Evolutionary conservation across 2,888 invertebrate species (phyloP), one percentile per base, ranked within the genome.

Genomic region (Oscheius sp.): DNA sequence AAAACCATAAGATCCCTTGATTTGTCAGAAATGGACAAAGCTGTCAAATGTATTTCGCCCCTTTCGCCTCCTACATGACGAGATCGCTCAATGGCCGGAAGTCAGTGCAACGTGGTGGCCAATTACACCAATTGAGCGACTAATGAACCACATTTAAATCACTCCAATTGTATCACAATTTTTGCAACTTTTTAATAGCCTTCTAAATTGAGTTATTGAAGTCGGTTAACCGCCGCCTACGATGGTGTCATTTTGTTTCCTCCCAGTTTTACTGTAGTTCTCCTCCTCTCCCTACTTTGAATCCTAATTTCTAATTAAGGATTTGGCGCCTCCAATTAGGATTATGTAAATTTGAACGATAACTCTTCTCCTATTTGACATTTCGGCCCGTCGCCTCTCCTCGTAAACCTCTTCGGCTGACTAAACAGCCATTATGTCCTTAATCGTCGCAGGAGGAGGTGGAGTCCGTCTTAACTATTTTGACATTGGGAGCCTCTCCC

Each of bases 331-430:
- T n/a, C n/a, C 52, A 52, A 52, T 52, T 52, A 52, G 52, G 29
- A 25, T 52, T 52, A 52, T 52, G 52, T 29, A 52, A 52, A 52
- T 52, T 27, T 52, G 25, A n/a, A n/a, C n/a, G n/a, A 52, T 52
- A 6, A 42, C 42, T n/a, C n/a, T n/a, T n/a, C n/a, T n/a, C n/a
- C n/a, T n/a, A n/a, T 48, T 48, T 48, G 48, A 48, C 20, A 23
- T 3, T 3, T 20, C 23, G 48, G 25, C 17, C 12, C 12, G 48
- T 17, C 48, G 12, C 48, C 23, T 23, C 48, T 20, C 48, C 23
- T n/a, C 52, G 29, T 52, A 52, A 52, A 52, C 52, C 52, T 52
- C 52, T 52, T 52, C 52, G 48, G 48, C 48, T 48, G 48, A 48
- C 48, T 48, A 48, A 48, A 48, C 48, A 3, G 52, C 52, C 52